Percentiles rank a stretch among this genome's conserved stretches.
Conservation (phyloP, 1,140 invertebrate species). For the Panagrolaimus sp. region DNA sequence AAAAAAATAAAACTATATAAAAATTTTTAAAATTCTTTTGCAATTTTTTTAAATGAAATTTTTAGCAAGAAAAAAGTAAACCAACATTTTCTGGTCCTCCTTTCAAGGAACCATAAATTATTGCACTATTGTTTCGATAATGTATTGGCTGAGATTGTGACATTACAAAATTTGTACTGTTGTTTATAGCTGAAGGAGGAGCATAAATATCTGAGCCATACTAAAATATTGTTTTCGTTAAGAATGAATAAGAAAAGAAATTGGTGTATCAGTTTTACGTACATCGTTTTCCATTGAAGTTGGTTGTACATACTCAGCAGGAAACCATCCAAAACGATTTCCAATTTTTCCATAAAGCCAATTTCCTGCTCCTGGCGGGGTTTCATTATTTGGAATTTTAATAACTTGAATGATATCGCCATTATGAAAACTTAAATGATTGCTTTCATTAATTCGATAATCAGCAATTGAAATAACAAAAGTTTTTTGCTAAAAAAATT, state of each 20-base stretch:
- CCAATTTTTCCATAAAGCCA: conserved; percentile 38
- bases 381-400: conserved; percentile 15
- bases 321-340: conserved; percentile 30
- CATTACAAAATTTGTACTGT: background rate
- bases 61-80: conserved; percentile 8
- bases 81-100: conserved; percentile 10
- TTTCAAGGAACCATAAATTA: background rate
- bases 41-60: background rate
- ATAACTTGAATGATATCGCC: conserved; percentile 30
- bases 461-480: conserved; percentile 28
- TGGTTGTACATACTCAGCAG: conserved; percentile 34
- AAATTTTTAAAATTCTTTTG: background rate
- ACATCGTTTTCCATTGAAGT: background rate
- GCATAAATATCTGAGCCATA: conserved; percentile 10
- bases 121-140: background rate
- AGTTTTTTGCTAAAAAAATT: conserved; percentile 23
- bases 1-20: no score
- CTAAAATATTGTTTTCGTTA: conserved; percentile 7
- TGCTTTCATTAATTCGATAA: conserved; percentile 28
- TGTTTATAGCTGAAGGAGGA: background rate
- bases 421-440: conserved; percentile 30
- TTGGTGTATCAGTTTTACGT: background rate
- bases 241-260: background rate
- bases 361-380: conserved; percentile 27
- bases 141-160: background rate